These are phyloP conservation scores for Brachirus orientalis DNA, from an alignment of 2,113 vertebrate genomes.

Conservation along the genomic window DNA sequence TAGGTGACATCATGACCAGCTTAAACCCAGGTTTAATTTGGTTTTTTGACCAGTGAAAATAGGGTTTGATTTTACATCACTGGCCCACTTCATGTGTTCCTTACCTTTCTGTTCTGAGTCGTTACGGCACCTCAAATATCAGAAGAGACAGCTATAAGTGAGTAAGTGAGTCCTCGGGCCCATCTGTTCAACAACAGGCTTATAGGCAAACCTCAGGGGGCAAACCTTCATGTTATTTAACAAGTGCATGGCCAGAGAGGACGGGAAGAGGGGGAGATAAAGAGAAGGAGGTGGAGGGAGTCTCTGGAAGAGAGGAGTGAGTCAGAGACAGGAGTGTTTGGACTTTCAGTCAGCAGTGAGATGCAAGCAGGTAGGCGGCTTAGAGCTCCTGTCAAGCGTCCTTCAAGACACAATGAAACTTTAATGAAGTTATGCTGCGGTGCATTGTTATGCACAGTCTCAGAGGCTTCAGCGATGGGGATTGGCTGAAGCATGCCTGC, in stretches of 20 bases:
- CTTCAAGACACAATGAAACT: constrained; percentile 64
- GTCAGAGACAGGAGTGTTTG: constrained; percentile 9
- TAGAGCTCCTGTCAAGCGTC: constrained; percentile 43
- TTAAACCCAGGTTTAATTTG: too few relatives aligned
- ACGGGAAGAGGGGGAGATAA: background rate
- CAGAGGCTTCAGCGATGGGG: constrained; percentile 12
- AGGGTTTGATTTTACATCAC: background rate
- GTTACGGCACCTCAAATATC: constrained; percentile 26
- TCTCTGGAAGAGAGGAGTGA: constrained; percentile 4
- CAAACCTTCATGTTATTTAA: constrained; percentile 44
- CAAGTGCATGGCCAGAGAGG: constrained; percentile 5
- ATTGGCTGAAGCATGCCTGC: constrained; percentile 35
- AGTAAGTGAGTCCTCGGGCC: constrained; percentile 27
- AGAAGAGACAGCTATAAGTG: constrained; percentile 44
- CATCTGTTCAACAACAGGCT: constrained; percentile 20
- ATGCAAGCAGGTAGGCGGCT: constrained; percentile 32
- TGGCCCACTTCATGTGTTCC: constrained; percentile 5
- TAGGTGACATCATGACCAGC: too few relatives aligned
- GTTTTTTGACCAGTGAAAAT: too few relatives aligned
- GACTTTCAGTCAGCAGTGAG: constrained; percentile 19
- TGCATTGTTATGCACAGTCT: constrained; percentile 43
- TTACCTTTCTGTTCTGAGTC: constrained; percentile 1
- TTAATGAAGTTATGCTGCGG: constrained; percentile 60
- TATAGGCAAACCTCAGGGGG: constrained; percentile 41
- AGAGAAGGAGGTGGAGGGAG: background rate